A percentile compares a stretch with the other conserved stretches of the same genome.
These are phyloP conservation scores for Melanaphis sacchari DNA, from an alignment of 1,140 invertebrate species.

Conservation along the genomic window DNA sequence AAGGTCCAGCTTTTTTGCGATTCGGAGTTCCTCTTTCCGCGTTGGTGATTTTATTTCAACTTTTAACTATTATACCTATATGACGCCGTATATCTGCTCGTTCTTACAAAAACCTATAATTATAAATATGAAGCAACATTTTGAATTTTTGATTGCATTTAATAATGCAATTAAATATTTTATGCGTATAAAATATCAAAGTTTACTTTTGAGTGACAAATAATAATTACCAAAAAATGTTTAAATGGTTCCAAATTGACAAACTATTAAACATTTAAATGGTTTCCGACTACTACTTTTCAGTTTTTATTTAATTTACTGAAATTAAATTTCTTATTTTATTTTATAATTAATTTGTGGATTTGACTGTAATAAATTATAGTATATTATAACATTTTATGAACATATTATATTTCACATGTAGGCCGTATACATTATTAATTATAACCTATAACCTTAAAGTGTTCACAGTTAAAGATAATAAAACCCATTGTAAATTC, in stretches of 20 bases:
- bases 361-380: no score
- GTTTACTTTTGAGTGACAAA: no score
- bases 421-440: not conserved
- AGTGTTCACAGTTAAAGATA: not conserved
- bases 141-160: not conserved
- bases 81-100: not conserved
- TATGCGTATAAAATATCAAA: not conserved
- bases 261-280: not conserved
- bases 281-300: not conserved
- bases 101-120: not conserved
- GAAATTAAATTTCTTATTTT: not conserved
- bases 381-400: not conserved
- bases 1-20: constrained; percentile 68
- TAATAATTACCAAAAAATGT: not conserved
- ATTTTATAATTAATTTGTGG: no score
- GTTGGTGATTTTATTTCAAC: constrained; percentile 60
- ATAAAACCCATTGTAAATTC: not conserved
- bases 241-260: not conserved
- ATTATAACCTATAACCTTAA: not conserved
- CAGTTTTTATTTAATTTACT: not conserved
- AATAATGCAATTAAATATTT: not conserved
- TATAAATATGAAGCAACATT: not conserved
- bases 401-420: not conserved
- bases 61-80: not conserved
- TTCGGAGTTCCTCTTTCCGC: constrained; percentile 66